Evolutionary conservation across 1,140 invertebrate species (phyloP).

Genomic region (Caenorhabditis latens): DNA sequence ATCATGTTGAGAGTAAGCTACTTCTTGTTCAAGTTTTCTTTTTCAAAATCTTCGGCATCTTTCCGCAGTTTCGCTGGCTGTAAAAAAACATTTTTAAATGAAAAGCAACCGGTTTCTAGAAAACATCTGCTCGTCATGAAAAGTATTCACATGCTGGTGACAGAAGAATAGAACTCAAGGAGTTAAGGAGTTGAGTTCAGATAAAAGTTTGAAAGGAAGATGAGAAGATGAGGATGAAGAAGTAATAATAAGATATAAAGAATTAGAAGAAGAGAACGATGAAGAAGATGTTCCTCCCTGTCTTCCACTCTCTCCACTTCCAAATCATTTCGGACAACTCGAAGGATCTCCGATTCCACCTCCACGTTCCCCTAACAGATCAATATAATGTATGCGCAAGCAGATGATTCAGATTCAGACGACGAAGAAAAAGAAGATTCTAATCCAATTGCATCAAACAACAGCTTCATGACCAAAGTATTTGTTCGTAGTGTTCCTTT

Average conservation of each 20-base stretch:
- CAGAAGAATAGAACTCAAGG: neutral
- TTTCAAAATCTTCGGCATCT: neutral
- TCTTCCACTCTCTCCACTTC: conserved; percentile 27
- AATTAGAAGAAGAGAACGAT: neutral
- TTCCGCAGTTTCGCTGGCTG: neutral
- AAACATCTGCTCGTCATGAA: conserved; percentile 18
- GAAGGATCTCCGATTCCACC: conserved; percentile 30
- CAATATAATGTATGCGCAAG: conserved; percentile 42
- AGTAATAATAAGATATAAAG: neutral
- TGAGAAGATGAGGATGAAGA: conserved; percentile 25
- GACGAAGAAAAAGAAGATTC: conserved; percentile 31
- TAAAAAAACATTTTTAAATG: neutral
- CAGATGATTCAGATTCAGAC: conserved; percentile 44
- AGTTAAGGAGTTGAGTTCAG: conserved; percentile 35
- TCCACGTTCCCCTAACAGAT: conserved; percentile 28
- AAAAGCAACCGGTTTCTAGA: neutral
- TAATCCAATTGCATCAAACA: neutral
- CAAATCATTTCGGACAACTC: conserved; percentile 12
- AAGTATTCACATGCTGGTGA: neutral
- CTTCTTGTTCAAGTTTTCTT: neutral
- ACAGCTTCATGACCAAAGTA: conserved; percentile 51
- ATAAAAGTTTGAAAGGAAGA: conserved; percentile 33
- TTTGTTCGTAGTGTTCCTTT: neutral
- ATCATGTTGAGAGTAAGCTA: neutral
- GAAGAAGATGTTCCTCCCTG: conserved; percentile 6